Base-by-base conservation (phyloP, 2,113 vertebrate species). In the Plectropomus leopardus region DNA sequence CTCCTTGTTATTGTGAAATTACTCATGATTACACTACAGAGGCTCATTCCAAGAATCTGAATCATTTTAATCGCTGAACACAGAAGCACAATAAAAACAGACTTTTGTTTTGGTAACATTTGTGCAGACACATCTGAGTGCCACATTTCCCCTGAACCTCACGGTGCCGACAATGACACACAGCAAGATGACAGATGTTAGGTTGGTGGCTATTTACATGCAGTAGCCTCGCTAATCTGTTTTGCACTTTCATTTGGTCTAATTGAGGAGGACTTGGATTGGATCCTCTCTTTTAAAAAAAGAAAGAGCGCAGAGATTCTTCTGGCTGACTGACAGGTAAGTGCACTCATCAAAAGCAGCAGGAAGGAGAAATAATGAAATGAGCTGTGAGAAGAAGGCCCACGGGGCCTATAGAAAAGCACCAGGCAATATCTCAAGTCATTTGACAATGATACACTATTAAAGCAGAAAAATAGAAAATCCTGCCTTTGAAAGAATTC, bases 371-470 rank as follows among this genome's bases (percentile, higher is more conserved):
- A 63, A 80, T 85, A 88, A 88, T 84, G 67, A 89, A 92, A 82
- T 55, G 75, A 72, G 5, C 48, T 23, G 4, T 16, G 40, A 81
- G 71, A 73, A 34, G 54, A 76, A 77, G 68, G 67, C 80, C 63
- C 83, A 53, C 50, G 3, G 84, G 76, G 76, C 53, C 76, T 44
- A 42, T 17, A 50, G 76, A 74, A 45, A 64, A 76, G 30, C 84
- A 82, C 71, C 50, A 54, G 71, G 75, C 80, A 50, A 72, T 45
- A 85, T 80, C 80, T 81, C 69, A 19, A 78, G 74, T 78, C 84
- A 84, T 89, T 78, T 88, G 75, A 89, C 72, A 84, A 85, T 86
- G 71, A 89, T 84, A 85, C 34, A 63, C 63, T 78, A 86, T 88
- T 87, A 80, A 80, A 68, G 69, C 48, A 44, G 70, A 69, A 83